phyloP scores from a whole-genome alignment of 2,888 invertebrate species.

The Chalcosyrphus nemorum region DNA sequence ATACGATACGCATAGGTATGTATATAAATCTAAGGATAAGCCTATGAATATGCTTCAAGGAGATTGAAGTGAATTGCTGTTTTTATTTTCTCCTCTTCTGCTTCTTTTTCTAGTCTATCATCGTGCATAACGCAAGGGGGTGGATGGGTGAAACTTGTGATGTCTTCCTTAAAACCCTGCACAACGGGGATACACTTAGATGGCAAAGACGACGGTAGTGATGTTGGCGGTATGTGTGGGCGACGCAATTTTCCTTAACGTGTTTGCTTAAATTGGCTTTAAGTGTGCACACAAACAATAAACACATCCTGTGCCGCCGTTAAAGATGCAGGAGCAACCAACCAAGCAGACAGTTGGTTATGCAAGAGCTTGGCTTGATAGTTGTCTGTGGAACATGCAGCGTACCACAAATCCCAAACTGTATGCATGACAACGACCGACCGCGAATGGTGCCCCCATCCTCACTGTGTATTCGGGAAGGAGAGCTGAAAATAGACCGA shows the following conservation, averaged over 20 bases:
- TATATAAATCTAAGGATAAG: constrained; percentile 28
- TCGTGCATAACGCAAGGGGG: not conserved
- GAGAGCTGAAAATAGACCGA: not conserved
- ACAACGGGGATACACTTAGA: not conserved
- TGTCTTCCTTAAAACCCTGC: constrained; percentile 18
- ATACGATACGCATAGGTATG: not conserved
- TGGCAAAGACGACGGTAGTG: not conserved
- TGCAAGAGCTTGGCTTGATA: not conserved
- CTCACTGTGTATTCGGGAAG: not conserved
- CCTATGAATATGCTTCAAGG: constrained; percentile 27
- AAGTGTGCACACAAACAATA: constrained; percentile 35
- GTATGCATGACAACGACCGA: constrained; percentile 16
- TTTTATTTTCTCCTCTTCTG: too few species aligned
- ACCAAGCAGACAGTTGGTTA: not conserved
- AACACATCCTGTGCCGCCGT: constrained; percentile 20
- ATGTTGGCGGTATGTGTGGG: not conserved
- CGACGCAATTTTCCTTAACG: constrained; percentile 29
- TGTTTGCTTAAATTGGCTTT: constrained; percentile 40
- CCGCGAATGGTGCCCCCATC: not conserved
- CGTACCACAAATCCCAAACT: constrained; percentile 20
- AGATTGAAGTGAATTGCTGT: constrained; percentile 34
- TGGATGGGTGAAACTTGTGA: not conserved
- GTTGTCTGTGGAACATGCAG: not conserved
- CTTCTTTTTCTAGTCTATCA: not conserved
- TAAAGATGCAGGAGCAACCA: constrained; percentile 3